Evolutionary conservation across 2,888 invertebrate species (phyloP).

Genomic region (Drosophila rubida): DNA sequence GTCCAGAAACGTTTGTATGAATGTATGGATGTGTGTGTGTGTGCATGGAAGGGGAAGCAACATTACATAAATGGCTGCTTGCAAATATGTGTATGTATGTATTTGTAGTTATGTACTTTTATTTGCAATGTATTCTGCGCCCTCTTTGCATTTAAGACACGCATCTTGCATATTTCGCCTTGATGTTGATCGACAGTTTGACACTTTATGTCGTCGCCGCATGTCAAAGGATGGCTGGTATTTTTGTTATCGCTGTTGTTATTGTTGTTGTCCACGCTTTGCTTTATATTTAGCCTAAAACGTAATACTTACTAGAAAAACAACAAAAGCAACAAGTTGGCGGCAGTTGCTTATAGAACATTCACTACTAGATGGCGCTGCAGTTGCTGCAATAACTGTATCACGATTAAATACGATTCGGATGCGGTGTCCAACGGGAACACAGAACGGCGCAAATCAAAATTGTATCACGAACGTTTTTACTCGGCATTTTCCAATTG

Average conservation of each 20-base stretch:
- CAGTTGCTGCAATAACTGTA: background rate
- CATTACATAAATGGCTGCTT: constrained; percentile 70
- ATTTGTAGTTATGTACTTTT: background rate
- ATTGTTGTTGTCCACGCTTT: constrained; percentile 17
- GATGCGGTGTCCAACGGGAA: background rate
- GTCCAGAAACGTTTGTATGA: constrained; percentile 4
- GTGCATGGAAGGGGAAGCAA: constrained; percentile 9
- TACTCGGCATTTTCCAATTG: constrained; percentile 46
- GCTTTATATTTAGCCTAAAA: constrained; percentile 24
- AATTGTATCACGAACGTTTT: constrained; percentile 55
- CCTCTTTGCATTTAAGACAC: constrained; percentile 72
- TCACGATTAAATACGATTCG: background rate
- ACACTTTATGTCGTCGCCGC: constrained; percentile 80
- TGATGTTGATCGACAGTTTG: constrained; percentile 83
- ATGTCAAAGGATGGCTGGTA: constrained; percentile 74
- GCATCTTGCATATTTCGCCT: constrained; percentile 76
- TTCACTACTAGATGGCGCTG: constrained; percentile 43
- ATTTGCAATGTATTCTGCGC: constrained; percentile 28
- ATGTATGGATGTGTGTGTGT: constrained; percentile 12
- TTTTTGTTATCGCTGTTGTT: constrained; percentile 24
- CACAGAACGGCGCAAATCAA: constrained; percentile 34
- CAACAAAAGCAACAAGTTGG: constrained; percentile 24
- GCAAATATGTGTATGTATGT: constrained; percentile 26
- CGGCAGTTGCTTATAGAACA: background rate
- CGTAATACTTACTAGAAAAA: constrained; percentile 38